phyloP scores from a whole-genome alignment of 2,113 vertebrate genomes.

The Gila orcuttii region DNA sequence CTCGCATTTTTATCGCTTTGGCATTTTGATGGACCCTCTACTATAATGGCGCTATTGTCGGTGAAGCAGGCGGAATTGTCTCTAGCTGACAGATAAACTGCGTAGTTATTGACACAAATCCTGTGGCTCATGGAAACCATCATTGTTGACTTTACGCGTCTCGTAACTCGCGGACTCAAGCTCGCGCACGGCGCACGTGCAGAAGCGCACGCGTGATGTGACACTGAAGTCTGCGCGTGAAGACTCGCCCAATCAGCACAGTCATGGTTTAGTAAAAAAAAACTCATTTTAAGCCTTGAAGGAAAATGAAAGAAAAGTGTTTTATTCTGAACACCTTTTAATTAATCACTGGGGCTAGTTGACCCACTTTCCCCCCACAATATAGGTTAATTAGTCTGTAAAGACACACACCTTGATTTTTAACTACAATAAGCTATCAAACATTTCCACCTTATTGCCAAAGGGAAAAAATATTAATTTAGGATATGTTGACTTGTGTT shows the following conservation, averaged over 20 bases:
- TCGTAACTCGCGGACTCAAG: constrained; percentile 50
- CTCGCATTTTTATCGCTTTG: constrained; percentile 66
- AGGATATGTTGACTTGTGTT: not conserved
- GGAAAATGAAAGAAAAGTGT: not conserved
- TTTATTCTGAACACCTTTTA: not conserved
- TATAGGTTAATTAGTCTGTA: not conserved
- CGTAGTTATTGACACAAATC: constrained; percentile 52
- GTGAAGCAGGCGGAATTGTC: constrained; percentile 56
- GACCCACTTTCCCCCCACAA: not conserved
- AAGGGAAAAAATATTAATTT: not conserved
- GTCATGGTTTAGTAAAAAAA: not conserved
- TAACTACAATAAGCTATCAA: not conserved
- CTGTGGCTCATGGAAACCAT: constrained; percentile 23
- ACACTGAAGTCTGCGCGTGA: not conserved
- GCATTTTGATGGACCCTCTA: constrained; percentile 69
- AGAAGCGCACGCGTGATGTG: constrained; percentile 52
- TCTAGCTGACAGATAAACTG: constrained; percentile 62
- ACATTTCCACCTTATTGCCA: not conserved
- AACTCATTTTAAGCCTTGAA: not conserved
- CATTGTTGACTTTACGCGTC: constrained; percentile 51
- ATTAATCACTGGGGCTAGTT: not conserved
- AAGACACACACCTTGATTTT: not conserved
- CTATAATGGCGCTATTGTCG: constrained; percentile 62
- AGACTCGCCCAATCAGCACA: not conserved
- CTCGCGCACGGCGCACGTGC: constrained; percentile 63